Evolutionary conservation across 2,113 vertebrate species (phyloP), one percentile per base, ranked within the genome.

Genomic region (Lepidothrix coronata): DNA sequence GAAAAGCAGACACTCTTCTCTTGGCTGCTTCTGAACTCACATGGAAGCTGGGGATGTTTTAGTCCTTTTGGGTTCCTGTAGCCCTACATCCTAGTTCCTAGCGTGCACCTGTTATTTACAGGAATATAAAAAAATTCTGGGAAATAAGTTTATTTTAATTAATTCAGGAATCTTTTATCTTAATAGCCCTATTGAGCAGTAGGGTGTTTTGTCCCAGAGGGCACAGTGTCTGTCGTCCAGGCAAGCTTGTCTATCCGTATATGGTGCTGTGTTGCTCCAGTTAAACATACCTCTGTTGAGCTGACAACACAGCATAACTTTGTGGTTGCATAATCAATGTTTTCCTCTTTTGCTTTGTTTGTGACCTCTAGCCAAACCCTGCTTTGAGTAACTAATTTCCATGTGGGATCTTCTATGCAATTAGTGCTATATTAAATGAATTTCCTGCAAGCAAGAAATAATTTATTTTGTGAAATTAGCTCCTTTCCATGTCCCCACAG

Each of bases 281-380:
- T 97, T 95, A 97, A 95, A 94, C 93, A 84, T 96, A 95, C 96
- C 94, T 96, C 95, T 24, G 6, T 22, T 80, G 92, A 88, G 79
- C 73, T 95, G 88, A 95, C 95, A 93, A 77, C 88, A 84, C 43
- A 91, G 88, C 95, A 97, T 95, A 95, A 76, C 86, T 96, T 93
- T 14, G 19, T 89, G 79, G 30, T 95, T 96, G 88, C 95, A 67
- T 95, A 94, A 91, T 91, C 92, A 76, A 21, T 95, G 95, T 93
- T 93, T 95, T 90, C 76, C 27, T 30, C 21, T 88, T 80, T 48
- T 89, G 63, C 91, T 96, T 92, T 90, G 59, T 96, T 93, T 92
- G 88, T 93, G 86, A 96, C 96, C 88, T 94, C 54, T 70, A 92
- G 82, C 54, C 92, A 96, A 95, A 80, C 75, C 27, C 82, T 90